Percentiles rank a stretch among this genome's conserved stretches.
Conservation (phyloP, 1,140 invertebrate species). For the Neotoxoptera formosana region DNA sequence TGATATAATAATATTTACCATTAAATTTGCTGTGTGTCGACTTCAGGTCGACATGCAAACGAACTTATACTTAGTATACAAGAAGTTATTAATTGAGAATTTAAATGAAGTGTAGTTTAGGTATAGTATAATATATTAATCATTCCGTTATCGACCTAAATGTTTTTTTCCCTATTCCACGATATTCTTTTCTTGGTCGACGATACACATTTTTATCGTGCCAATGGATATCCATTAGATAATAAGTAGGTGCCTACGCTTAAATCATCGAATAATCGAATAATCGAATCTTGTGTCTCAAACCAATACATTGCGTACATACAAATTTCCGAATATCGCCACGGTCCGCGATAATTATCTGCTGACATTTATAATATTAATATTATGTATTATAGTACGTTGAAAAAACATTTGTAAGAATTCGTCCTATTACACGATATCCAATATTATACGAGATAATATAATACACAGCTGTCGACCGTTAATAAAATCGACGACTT, state of each 20-base stretch:
- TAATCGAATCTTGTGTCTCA: fast-evolving
- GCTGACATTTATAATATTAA: background rate
- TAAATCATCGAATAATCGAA: background rate
- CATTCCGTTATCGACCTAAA: background rate
- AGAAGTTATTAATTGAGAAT: background rate
- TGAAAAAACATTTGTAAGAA: background rate
- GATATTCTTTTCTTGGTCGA: background rate
- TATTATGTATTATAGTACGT: too few relatives aligned
- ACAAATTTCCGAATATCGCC: background rate
- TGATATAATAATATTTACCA: background rate
- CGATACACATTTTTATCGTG: background rate
- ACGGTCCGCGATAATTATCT: background rate
- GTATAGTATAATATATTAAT: background rate
- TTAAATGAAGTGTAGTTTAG: background rate
- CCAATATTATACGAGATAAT: background rate
- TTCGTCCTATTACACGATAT: too few relatives aligned
- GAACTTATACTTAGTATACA: background rate
- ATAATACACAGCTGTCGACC: background rate
- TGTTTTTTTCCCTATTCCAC: background rate
- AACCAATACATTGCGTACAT: background rate
- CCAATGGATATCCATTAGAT: background rate
- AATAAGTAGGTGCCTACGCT: background rate
- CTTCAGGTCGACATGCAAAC: background rate
- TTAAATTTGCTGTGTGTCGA: background rate
- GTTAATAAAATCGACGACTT: background rate